Conservation (phyloP, 2,888 invertebrate genomes). For the Troides aeacus region DNA sequence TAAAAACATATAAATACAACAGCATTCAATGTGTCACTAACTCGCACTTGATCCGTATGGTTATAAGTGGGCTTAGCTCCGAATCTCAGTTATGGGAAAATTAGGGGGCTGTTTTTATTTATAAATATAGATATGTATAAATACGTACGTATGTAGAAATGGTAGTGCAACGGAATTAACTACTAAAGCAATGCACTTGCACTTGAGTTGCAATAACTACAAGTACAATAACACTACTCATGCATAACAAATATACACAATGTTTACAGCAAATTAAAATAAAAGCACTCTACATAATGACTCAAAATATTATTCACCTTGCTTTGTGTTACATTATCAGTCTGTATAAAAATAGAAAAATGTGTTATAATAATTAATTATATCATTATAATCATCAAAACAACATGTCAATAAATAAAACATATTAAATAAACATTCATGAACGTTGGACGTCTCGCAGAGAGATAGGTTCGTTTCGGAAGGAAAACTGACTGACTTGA, state of each 20-base stretch:
- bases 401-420: neutral
- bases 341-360: conserved; percentile 47
- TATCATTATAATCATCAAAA: neutral
- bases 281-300: neutral
- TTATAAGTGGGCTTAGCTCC: too few relatives aligned
- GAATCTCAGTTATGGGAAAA: too few relatives aligned
- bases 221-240: neutral
- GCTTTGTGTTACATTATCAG: conserved; percentile 46
- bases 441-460: neutral
- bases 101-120: too few relatives aligned
- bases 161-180: neutral
- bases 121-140: too few relatives aligned
- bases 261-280: neutral
- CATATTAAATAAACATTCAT: neutral
- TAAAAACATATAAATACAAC: too few relatives aligned
- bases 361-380: conserved; percentile 4
- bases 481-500: too few relatives aligned
- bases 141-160: neutral
- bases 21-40: too few relatives aligned
- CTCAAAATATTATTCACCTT: conserved; percentile 52
- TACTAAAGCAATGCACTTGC: neutral
- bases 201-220: neutral
- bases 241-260: neutral
- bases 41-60: too few relatives aligned
- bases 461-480: too few relatives aligned